Conservation (phyloP, 2,888 invertebrate genomes). For the Hololepta plana region DNA sequence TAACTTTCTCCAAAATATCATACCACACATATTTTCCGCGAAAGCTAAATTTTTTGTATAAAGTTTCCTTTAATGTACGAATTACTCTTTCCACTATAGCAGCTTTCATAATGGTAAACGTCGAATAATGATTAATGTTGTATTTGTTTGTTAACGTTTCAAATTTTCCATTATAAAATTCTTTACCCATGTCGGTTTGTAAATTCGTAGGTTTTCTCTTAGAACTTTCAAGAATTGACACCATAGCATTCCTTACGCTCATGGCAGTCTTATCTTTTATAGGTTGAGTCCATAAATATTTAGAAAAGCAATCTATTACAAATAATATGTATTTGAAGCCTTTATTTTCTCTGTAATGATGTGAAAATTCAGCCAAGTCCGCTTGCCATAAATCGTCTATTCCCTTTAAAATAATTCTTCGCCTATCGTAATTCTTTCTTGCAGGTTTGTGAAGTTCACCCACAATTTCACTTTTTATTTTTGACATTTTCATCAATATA, state of each 20-base stretch:
- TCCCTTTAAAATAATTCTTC: slow-evolving; percentile 16
- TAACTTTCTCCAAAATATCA: slow-evolving; percentile 3
- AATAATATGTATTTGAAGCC: slow-evolving; percentile 16
- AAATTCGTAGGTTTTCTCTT: slow-evolving; percentile 10
- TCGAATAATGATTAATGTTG: slow-evolving; percentile 8
- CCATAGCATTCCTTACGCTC: slow-evolving; percentile 9
- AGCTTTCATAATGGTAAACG: slow-evolving; percentile 10
- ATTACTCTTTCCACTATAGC: slow-evolving; percentile 10
- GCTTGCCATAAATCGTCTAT: slow-evolving; percentile 22
- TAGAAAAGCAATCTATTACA: slow-evolving; percentile 19
- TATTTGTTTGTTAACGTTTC: slow-evolving; percentile 10
- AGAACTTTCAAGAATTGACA: neutral
- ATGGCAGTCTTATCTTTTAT: slow-evolving; percentile 15
- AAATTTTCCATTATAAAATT: slow-evolving; percentile 14
- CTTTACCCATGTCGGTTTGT: slow-evolving; percentile 15
- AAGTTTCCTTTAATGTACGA: slow-evolving; percentile 5
- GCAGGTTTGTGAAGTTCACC: slow-evolving; percentile 13
- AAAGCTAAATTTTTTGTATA: slow-evolving; percentile 2
- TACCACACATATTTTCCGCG: slow-evolving; percentile 4
- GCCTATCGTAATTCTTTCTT: slow-evolving; percentile 16
- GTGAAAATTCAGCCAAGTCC: slow-evolving; percentile 20
- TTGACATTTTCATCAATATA: too few relatives aligned
- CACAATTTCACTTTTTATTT: neutral
- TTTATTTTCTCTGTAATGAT: slow-evolving; percentile 16
- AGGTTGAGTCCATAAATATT: slow-evolving; percentile 18